Conservation (phyloP, 1,140 invertebrate genomes). For the Chrysopa pallens region DNA sequence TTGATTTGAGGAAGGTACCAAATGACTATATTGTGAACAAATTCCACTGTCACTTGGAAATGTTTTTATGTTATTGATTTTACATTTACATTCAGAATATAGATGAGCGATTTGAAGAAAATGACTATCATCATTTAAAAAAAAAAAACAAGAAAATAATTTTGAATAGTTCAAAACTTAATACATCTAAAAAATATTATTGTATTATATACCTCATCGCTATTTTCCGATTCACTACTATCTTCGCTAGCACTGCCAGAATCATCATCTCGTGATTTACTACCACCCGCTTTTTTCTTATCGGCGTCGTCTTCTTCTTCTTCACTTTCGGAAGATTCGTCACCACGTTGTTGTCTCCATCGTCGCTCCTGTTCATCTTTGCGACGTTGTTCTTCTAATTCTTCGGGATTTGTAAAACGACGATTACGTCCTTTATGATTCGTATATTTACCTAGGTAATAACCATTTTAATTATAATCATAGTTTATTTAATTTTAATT, state of each 20-base stretch:
- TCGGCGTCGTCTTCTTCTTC: conserved; percentile 14
- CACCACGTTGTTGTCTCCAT: conserved; percentile 37
- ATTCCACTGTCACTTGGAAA: too few relatives aligned
- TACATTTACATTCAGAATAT: too few relatives aligned
- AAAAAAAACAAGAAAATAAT: too few relatives aligned
- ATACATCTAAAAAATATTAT: too few relatives aligned
- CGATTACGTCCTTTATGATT: conserved; percentile 85
- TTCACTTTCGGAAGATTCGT: conserved; percentile 10
- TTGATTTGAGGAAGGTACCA: too few relatives aligned
- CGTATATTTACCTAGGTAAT: conserved; percentile 55
- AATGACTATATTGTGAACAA: too few relatives aligned
- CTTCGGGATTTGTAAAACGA: conserved; percentile 85
- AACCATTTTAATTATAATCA: conserved; percentile 4
- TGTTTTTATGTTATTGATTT: too few relatives aligned
- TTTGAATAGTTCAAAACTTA: too few relatives aligned
- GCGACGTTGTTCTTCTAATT: conserved; percentile 68
- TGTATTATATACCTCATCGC: conserved; percentile 7
- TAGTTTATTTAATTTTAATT: too few relatives aligned
- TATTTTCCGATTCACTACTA: conserved; percentile 10
- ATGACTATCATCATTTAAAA: too few relatives aligned
- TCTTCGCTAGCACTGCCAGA: conserved; percentile 9
- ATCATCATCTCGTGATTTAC: conserved; percentile 14
- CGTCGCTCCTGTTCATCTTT: conserved; percentile 51
- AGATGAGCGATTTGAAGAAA: too few relatives aligned
- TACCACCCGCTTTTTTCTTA: conserved; percentile 17